phyloP scores from a whole-genome alignment of 2,888 invertebrate species.

The Euplexia lucipara region DNA sequence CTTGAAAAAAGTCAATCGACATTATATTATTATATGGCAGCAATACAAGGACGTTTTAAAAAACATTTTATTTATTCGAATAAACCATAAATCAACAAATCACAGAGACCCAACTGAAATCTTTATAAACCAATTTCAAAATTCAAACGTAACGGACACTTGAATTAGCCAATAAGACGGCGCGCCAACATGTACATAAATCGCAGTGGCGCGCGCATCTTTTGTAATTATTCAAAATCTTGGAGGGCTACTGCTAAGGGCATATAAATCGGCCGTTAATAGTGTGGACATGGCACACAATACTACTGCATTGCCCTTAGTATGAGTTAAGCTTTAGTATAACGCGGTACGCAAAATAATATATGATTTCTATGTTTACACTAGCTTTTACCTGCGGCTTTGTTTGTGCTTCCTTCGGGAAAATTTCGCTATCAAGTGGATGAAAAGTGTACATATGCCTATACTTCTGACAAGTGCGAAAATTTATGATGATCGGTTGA shows the following conservation, averaged over 20 bases:
- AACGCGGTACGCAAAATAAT: conserved; percentile 65
- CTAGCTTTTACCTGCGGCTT: no score
- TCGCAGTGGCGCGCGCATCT: conserved; percentile 73
- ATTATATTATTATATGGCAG: not conserved
- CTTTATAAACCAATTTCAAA: conserved; percentile 65
- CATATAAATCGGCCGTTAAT: conserved; percentile 85
- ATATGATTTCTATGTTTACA: no score
- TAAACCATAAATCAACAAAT: conserved; percentile 51
- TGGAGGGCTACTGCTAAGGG: conserved; percentile 78
- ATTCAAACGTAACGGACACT: conserved; percentile 72
- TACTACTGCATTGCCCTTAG: conserved; percentile 75
- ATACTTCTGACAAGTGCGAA: no score
- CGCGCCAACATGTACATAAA: conserved; percentile 76
- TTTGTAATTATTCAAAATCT: conserved; percentile 86
- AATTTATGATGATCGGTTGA: no score
- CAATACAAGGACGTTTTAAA: not conserved
- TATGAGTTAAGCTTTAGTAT: conserved; percentile 67
- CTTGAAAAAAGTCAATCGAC: no score
- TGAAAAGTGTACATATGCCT: no score
- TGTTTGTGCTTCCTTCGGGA: no score
- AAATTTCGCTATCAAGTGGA: no score
- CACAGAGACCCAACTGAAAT: conserved; percentile 38
- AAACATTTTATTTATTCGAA: conserved; percentile 13
- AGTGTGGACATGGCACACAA: conserved; percentile 86
- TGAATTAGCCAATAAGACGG: conserved; percentile 78